These are phyloP conservation scores for Poecile montanus DNA, from an alignment of 2,797 vertebrate species.

Conservation along the genomic window DNA sequence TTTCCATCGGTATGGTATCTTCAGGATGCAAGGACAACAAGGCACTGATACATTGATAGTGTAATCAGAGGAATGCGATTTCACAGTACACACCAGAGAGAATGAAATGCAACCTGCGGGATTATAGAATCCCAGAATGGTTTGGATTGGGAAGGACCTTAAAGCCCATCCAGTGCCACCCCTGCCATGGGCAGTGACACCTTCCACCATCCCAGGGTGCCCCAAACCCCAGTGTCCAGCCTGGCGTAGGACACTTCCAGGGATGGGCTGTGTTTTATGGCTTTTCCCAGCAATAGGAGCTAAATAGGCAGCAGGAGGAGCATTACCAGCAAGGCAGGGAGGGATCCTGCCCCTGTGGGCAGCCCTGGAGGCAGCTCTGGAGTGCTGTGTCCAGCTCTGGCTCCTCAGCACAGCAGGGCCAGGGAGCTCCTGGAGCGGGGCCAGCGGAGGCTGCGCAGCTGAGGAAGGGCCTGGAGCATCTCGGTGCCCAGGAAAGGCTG, in stretches of 20 bases:
- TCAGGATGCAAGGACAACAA: background rate
- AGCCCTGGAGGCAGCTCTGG: background rate
- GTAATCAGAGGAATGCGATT: background rate
- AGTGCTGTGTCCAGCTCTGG: background rate
- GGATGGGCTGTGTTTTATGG: background rate
- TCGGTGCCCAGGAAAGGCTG: background rate
- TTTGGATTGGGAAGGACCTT: rapidly evolving
- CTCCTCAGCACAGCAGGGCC: background rate
- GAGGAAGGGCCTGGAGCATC: background rate
- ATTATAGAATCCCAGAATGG: background rate
- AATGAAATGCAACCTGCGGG: background rate
- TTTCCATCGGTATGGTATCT: background rate
- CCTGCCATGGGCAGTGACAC: background rate
- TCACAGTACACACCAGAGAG: background rate
- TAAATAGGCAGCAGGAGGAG: background rate
- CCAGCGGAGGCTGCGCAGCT: background rate
- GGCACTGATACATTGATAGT: background rate
- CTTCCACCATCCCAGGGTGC: background rate
- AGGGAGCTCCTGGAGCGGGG: background rate
- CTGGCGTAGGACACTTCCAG: background rate
- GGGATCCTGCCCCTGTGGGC: background rate
- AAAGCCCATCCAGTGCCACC: background rate
- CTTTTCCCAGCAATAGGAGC: background rate
- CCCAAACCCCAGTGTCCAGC: rapidly evolving
- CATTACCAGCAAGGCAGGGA: background rate